These are phyloP conservation scores for Hirundichthys speculiger DNA, from an alignment of 2,113 vertebrate genomes.

Conservation along the genomic window DNA sequence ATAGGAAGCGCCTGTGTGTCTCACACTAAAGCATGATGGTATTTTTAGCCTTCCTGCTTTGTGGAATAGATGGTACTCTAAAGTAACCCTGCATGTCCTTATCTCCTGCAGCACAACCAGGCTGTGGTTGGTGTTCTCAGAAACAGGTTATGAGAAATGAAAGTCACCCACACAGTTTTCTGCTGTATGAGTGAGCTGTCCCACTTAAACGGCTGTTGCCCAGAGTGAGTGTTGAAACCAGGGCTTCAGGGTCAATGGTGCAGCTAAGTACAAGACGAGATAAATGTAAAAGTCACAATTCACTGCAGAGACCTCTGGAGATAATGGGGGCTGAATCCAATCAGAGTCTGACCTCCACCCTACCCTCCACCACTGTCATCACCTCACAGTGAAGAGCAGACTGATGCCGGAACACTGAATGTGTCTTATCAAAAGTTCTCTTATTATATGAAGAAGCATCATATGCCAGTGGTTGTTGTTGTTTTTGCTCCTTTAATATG, in stretches of 20 bases:
- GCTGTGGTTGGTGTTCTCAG: background rate
- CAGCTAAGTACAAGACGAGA: slow-evolving; percentile 5
- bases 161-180: slow-evolving; percentile 11
- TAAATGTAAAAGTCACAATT: background rate
- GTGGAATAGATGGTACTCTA: background rate
- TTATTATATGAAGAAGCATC: too few species aligned
- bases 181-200: slow-evolving; percentile 23
- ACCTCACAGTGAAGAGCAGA: too few species aligned
- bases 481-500: too few species aligned
- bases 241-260: slow-evolving; percentile 1
- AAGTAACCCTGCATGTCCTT: slow-evolving; percentile 7
- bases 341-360: too few species aligned
- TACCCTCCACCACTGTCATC: too few species aligned
- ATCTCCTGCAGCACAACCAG: slow-evolving; percentile 17
- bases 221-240: background rate
- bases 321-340: too few species aligned
- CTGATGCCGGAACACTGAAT: too few species aligned
- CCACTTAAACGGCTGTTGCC: slow-evolving; percentile 11
- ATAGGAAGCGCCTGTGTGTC: background rate
- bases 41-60: slow-evolving; percentile 33
- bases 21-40: slow-evolving; percentile 1
- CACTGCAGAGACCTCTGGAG: too few species aligned
- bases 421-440: too few species aligned
- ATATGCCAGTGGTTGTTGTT: too few species aligned
- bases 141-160: slow-evolving; percentile 4